Base-by-base conservation (phyloP, 2,888 invertebrate species). In the Euproctis similis region DNA sequence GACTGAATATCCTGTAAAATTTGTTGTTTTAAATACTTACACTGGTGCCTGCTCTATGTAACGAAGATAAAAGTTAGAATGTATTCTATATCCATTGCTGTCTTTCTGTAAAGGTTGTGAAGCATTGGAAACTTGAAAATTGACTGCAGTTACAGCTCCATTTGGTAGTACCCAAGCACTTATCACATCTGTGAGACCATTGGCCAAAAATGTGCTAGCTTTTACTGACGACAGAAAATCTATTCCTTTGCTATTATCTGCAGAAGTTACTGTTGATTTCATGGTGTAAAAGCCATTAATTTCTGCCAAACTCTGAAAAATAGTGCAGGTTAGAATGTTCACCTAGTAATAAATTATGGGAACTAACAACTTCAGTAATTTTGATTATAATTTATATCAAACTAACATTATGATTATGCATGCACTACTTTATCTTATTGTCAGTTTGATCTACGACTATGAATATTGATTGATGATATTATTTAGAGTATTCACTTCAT, bases 41-140 rank as follows among this genome's bases (percentile, higher is more conserved):
- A 90, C 86, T 28, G 96, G 95, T 5, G 94, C 96, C 46, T 88
- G 86, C 57, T 95, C 93, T 24, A 94, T 90, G 58, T 93, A 91
- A 44, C 91, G 89, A 1, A 96, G 88, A 50, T 90, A 88, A 14
- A 96, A 90, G 48, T 89, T 90, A 0, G 95, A 94, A 40, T 90
- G 91, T 68, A 95, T 90, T 39, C 63, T 56, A 46, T 58, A 65
- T 19, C 47, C 62, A 37, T 53, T 46, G 23, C 38, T 42, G 23
- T 39, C 46, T 14, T 39, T 35, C 5, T 31, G 29, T 8, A 53
- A 26, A 18, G 57, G 32, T 11, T 61, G 56, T 16, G 75, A 55
- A 20, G 68, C 58, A 39, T 78, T 81, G 2, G 68, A 61, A 2
- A 73, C 77, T 65, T 86, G 73, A 42, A 86, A 86, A 20, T 88